Evolutionary conservation across 2,113 vertebrate genomes (phyloP).

Genomic region (Fregata magnificens): DNA sequence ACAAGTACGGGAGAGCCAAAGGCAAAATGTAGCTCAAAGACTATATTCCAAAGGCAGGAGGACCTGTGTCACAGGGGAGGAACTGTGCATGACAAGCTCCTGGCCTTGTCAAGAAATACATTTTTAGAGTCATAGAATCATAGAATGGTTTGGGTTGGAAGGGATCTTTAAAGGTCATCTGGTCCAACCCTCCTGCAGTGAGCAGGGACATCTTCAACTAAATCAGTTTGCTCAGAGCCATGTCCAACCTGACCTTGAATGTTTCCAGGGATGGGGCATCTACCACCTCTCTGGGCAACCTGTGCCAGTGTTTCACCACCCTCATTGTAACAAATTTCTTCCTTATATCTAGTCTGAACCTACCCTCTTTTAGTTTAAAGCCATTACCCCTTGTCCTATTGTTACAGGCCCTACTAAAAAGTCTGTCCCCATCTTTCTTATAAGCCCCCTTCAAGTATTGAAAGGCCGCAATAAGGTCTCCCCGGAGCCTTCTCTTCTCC

Average conservation of each 20-base stretch:
- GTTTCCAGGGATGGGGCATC: background rate
- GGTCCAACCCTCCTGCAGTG: no score
- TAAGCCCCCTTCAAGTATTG: no score
- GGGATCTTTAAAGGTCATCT: background rate
- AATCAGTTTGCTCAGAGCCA: background rate
- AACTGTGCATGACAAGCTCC: background rate
- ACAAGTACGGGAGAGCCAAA: background rate
- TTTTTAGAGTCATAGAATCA: background rate
- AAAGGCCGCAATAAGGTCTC: background rate
- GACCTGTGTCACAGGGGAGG: background rate
- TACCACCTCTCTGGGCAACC: background rate
- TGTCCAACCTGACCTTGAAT: background rate
- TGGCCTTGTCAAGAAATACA: background rate
- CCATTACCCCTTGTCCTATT: background rate
- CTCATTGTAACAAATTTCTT: rapidly evolving
- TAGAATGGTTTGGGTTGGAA: background rate
- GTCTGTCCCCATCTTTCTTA: background rate
- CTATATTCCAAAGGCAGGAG: background rate
- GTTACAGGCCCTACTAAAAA: background rate
- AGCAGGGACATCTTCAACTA: background rate
- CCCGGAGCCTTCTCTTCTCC: background rate
- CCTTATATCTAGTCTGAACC: background rate
- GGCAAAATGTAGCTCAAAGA: background rate
- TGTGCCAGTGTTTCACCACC: background rate
- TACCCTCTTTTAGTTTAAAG: background rate